Evolutionary conservation across 2,888 invertebrate genomes (phyloP), one percentile per base, ranked within the genome.

Genomic region (Brassicogethes aeneus): DNA sequence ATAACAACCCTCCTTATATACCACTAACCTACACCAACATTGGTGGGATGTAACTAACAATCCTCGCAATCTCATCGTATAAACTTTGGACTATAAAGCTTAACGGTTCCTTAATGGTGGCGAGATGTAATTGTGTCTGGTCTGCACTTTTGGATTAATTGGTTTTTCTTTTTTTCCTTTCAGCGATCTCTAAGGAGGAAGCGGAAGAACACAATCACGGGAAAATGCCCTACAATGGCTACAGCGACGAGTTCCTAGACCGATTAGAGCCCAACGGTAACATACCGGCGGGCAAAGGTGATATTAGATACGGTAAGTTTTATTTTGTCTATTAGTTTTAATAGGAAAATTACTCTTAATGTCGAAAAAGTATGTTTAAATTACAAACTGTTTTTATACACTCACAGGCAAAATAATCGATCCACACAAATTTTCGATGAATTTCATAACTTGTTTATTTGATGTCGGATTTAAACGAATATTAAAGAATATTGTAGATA

Each of bases 171-270:
- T n/a, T 61, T 59, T 53, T 70, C 65, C 70, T 77, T 83, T 16
- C 76, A 92, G 92, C 92, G 64, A 88, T 86, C 65, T 84, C 91
- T 66, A 90, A 92, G 75, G 92, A 93, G 73, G 92, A 92, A 68
- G 77, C 82, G 74, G 78, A 87, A 73, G 82, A 82, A 50, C 57
- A 78, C 65, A 36, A 44, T 16, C 45, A 52, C 45, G 82, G 79
- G 65, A 90, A 87, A 76, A 80, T 91, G 69, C 81, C 88, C 52
- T 89, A 87, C 74, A 91, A 91, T 73, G 91, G 91, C 53, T 92
- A 89, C 77, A 91, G 91, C 43, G 91, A 91, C 65, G 91, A 92
- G 75, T 92, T 87, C 75, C 80, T 92, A 68, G 91, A 92, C 72
- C 79, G 90, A 66, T 79, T 91, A 63, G 92, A 93, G 74, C 89